Evolutionary conservation across 2,113 vertebrate genomes (phyloP).

Genomic region (Rafetus swinhoei): DNA sequence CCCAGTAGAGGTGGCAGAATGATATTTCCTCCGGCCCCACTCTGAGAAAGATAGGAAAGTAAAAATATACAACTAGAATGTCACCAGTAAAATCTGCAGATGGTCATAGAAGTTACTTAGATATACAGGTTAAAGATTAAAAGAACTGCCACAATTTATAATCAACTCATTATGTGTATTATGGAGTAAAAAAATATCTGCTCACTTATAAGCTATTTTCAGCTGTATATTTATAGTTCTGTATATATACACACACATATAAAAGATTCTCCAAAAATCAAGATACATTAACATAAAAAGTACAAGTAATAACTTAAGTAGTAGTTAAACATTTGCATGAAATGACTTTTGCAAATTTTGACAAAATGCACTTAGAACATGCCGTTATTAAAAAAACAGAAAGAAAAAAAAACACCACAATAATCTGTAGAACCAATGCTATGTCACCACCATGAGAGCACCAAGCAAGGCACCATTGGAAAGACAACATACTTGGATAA

Average conservation of each 20-base stretch:
- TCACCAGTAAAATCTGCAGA: slow-evolving; percentile 50
- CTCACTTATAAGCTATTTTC: slow-evolving; percentile 79
- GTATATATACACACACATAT: slow-evolving; percentile 27
- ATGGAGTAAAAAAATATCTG: slow-evolving; percentile 78
- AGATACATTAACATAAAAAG: slow-evolving; percentile 76
- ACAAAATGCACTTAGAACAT: slow-evolving; percentile 80
- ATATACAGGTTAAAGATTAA: slow-evolving; percentile 54
- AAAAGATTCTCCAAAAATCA: slow-evolving; percentile 69
- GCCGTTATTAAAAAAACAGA: slow-evolving; percentile 59
- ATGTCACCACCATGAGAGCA: slow-evolving; percentile 84
- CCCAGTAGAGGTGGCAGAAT: slow-evolving; percentile 9
- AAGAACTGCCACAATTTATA: slow-evolving; percentile 57
- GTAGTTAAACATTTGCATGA: slow-evolving; percentile 79
- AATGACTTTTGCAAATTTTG: slow-evolving; percentile 76
- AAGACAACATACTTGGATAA: slow-evolving; percentile 85
- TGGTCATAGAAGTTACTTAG: slow-evolving; percentile 51
- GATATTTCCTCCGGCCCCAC: background rate
- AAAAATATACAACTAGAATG: slow-evolving; percentile 65
- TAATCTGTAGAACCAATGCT: slow-evolving; percentile 82
- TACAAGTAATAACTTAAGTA: slow-evolving; percentile 82
- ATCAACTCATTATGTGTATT: slow-evolving; percentile 56
- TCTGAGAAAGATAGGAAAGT: slow-evolving; percentile 19
- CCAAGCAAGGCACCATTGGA: slow-evolving; percentile 93
- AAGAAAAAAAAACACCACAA: slow-evolving; percentile 75
- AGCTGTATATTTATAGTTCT: slow-evolving; percentile 79